Evolutionary conservation across 2,113 vertebrate species (phyloP), one percentile per base, ranked within the genome.

Genomic region (Elaphurus davidianus): DNA sequence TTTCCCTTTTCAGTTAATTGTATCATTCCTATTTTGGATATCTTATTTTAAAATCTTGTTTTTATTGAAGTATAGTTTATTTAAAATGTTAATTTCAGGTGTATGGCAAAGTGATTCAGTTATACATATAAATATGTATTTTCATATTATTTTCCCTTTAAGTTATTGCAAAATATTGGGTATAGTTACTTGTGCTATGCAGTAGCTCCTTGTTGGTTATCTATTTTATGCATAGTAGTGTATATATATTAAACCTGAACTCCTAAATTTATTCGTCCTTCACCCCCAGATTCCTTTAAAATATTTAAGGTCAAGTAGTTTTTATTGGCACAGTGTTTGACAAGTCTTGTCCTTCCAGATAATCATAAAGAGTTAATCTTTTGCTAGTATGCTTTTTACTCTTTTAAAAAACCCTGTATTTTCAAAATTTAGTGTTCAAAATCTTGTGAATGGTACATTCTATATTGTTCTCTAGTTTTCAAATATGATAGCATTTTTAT

Each of bases 281-380:
- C 25, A 78, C 13, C 43, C 13, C 74, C 15, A 28, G 36, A 12
- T 96, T 97, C 90, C 0, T 0, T 95, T 40, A 96, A 96, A 96
- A 40, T 55, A 21, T 87, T 92, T 90, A 43, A 86, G 55, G 62
- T 88, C 16, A 97, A 97, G 62, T 64, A n/a, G 28, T 78, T 94
- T 88, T 89, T 90, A 83, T 11, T 54, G 4, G 13, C 7, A 19
- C 2, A 28, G 4, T 84, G 60, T 95, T 33, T 93, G 33, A 54
- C 6, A 94, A 50, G 25, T 54, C 36, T 95, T 93, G 23, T 19
- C 36, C 15, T 90, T 30, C 27, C 64, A 87, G 71, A 87, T 5
- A 88, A 57, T 57, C 9, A 81, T 55, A 81, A 71, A 7, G 30
- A 74, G 45, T 87, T 90, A 8, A 52, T 64, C 25, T 91, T 79